These are phyloP conservation scores for Glomeris maerens DNA, from an alignment of 1,140 invertebrate species.

Conservation along the genomic window DNA sequence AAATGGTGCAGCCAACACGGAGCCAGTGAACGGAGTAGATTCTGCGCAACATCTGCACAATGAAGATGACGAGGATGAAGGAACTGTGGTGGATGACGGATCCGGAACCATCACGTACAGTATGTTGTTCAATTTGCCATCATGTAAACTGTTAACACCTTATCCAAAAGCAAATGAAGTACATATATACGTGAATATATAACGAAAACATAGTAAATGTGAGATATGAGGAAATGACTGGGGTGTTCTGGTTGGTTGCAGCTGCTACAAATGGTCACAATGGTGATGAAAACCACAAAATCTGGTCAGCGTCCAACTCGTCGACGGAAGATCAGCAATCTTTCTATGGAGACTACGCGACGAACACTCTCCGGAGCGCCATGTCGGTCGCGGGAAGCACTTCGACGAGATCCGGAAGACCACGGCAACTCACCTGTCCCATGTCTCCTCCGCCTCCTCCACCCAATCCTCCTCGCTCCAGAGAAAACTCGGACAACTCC, in stretches of 20 bases:
- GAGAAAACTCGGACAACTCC: too few relatives aligned
- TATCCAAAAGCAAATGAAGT: too few relatives aligned
- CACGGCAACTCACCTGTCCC: constrained; percentile 59
- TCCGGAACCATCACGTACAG: too few relatives aligned
- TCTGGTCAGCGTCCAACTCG: constrained; percentile 50
- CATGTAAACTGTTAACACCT: too few relatives aligned
- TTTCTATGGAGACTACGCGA: constrained; percentile 52
- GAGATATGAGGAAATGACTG: too few relatives aligned
- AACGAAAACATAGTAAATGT: too few relatives aligned
- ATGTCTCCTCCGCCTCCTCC: constrained; percentile 63
- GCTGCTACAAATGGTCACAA: not conserved
- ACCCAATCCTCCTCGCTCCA: constrained; percentile 21
- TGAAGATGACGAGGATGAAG: too few relatives aligned
- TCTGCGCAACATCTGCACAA: too few relatives aligned
- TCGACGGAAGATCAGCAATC: constrained; percentile 14
- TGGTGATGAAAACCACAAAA: constrained; percentile 83
- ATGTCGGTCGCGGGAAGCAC: constrained; percentile 40
- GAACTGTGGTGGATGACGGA: too few relatives aligned
- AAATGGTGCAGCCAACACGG: not conserved
- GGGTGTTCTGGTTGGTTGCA: not conserved
- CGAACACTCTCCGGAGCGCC: constrained; percentile 47
- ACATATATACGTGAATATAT: too few relatives aligned
- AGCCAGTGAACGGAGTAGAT: not conserved
- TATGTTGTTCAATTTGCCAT: too few relatives aligned
- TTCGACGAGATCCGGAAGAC: constrained; percentile 32